Evolutionary conservation across 2,797 vertebrate genomes (phyloP).

Genomic region (Oceanodroma leucorhoa): DNA sequence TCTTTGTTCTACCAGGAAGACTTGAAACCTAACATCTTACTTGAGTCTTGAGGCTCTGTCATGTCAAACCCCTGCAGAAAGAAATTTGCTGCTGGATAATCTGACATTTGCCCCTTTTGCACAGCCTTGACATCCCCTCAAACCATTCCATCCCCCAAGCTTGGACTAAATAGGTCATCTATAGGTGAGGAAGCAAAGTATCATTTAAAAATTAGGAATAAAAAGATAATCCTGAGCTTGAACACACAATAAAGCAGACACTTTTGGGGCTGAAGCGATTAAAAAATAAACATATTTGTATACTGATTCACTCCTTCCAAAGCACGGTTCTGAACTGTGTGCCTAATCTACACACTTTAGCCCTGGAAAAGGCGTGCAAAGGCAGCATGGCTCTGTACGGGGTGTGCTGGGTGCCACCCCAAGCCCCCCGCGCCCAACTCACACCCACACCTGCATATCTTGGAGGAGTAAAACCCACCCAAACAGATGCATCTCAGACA

Average conservation of each 20-base stretch:
- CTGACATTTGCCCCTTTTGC: not conserved
- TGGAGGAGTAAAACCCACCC: not conserved
- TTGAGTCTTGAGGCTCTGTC: not conserved
- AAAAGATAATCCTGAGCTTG: not conserved
- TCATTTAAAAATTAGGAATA: not conserved
- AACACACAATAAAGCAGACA: not conserved
- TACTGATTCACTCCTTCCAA: not conserved
- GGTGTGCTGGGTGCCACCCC: not conserved
- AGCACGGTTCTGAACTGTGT: not conserved
- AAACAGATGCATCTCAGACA: not conserved
- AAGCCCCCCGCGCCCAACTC: not conserved
- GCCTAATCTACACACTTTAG: not conserved
- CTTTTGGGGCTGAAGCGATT: rapidly evolving
- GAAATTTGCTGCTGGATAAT: not conserved
- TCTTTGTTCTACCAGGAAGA: not conserved
- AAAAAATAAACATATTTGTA: not conserved
- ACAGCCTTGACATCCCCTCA: not conserved
- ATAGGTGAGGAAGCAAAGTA: not conserved
- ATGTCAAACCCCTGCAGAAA: not conserved
- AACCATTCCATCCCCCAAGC: not conserved
- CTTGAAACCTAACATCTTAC: not conserved
- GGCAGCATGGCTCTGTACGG: rapidly evolving
- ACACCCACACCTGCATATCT: not conserved
- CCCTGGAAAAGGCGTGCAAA: not conserved
- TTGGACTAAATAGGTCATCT: not conserved